Conservation (phyloP, 2,888 invertebrate genomes). For the Baccha elongata region DNA sequence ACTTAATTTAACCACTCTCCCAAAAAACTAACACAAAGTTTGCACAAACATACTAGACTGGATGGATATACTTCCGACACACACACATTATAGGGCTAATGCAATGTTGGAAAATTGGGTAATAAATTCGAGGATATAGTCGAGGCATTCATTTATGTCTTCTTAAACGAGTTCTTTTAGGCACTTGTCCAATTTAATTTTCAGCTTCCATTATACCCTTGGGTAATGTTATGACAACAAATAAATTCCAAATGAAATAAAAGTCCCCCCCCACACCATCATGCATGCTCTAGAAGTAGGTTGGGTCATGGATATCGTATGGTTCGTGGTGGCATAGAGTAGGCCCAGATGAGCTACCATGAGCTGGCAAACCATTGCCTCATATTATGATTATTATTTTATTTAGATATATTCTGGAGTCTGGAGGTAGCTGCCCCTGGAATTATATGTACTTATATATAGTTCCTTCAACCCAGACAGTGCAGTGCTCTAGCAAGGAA, state of each 20-base stretch:
- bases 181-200: constrained; percentile 76
- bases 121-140: constrained; percentile 72
- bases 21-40: constrained; percentile 28
- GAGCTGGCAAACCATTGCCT: constrained; percentile 18
- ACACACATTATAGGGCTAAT: constrained; percentile 50
- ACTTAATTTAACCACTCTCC: constrained; percentile 42
- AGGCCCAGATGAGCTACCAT: constrained; percentile 41
- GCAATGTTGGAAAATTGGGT: constrained; percentile 72
- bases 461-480: constrained; percentile 22
- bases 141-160: constrained; percentile 73
- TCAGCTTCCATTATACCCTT: constrained; percentile 71
- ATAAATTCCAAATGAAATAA: constrained; percentile 72
- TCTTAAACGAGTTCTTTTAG: constrained; percentile 73
- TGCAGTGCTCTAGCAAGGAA: constrained; percentile 11
- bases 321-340: background rate
- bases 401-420: constrained; percentile 55
- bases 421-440: background rate
- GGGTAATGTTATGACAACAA: constrained; percentile 72
- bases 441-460: background rate
- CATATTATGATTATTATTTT: constrained; percentile 70
- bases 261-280: constrained; percentile 53
- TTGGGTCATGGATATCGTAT: constrained; percentile 8
- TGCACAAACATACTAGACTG: constrained; percentile 5
- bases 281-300: constrained; percentile 18
- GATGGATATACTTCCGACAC: background rate